Percentiles rank a stretch among this genome's conserved stretches.
These are phyloP conservation scores for Balaeniceps rex DNA, from an alignment of 2,113 vertebrate species.

Conservation along the genomic window DNA sequence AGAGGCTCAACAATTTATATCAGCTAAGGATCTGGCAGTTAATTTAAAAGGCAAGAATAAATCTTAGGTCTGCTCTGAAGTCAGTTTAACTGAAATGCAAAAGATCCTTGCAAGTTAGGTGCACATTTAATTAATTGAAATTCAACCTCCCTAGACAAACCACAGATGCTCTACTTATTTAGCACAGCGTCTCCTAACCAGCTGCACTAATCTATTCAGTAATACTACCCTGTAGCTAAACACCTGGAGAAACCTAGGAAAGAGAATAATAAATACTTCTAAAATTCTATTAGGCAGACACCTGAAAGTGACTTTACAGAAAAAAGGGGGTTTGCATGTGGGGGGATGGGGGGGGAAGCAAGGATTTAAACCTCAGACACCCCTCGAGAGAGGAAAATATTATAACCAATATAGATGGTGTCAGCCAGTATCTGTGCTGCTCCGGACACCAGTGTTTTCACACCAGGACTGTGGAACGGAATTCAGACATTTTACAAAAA, in stretches of 20 bases:
- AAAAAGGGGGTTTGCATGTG: neutral
- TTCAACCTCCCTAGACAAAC: slow-evolving; percentile 70
- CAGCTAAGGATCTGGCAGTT: neutral
- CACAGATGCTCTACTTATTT: slow-evolving; percentile 68
- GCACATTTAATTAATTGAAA: slow-evolving; percentile 68
- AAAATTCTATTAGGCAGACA: slow-evolving; percentile 15
- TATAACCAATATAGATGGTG: neutral
- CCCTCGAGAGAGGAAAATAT: neutral
- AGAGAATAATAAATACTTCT: slow-evolving; percentile 61
- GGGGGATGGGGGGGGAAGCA: accelerated
- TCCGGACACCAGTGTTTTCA: neutral
- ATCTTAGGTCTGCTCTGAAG: slow-evolving; percentile 48
- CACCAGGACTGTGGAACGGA: accelerated
- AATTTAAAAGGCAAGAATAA: slow-evolving; percentile 56
- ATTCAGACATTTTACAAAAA: neutral
- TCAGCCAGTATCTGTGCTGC: neutral
- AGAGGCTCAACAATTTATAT: neutral
- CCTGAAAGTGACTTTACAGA: slow-evolving; percentile 19
- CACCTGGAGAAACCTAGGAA: slow-evolving; percentile 74
- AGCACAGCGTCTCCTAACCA: slow-evolving; percentile 69
- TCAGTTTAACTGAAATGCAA: slow-evolving; percentile 45
- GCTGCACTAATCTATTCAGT: slow-evolving; percentile 72
- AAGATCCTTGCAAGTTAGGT: slow-evolving; percentile 64
- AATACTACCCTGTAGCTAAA: slow-evolving; percentile 78
- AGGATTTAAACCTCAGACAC: neutral